Percentiles rank a stretch among this genome's conserved stretches.
Evolutionary conservation across 1,140 invertebrate genomes (phyloP).

Genomic region (Halyomorpha halys): DNA sequence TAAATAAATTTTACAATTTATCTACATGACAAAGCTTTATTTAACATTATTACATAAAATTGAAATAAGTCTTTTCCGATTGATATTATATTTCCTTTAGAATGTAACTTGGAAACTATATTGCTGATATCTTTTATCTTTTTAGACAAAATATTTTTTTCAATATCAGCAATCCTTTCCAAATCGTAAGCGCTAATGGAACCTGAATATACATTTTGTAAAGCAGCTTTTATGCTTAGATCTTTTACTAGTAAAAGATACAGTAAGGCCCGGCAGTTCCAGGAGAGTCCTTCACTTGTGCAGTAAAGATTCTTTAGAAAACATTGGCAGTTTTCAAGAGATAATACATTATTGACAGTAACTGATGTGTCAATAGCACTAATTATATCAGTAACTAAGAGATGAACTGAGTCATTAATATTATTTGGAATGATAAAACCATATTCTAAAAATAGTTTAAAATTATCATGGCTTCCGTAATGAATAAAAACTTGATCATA

Average conservation of each 20-base stretch:
- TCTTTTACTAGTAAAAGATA: slow-evolving; percentile 32
- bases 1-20: too few species aligned
- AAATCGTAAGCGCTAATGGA: too few species aligned
- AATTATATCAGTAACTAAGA: slow-evolving; percentile 19
- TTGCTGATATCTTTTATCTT: too few species aligned
- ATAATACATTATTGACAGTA: slow-evolving; percentile 28
- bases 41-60: too few species aligned
- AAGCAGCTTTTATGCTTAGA: too few species aligned
- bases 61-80: too few species aligned
- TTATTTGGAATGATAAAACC: slow-evolving; percentile 33
- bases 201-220: too few species aligned
- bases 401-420: slow-evolving; percentile 29
- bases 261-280: slow-evolving; percentile 38
- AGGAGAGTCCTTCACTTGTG: slow-evolving; percentile 44
- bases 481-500: slow-evolving; percentile 33
- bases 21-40: too few species aligned
- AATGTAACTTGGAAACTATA: too few species aligned
- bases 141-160: too few species aligned
- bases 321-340: slow-evolving; percentile 38
- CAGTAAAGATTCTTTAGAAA: slow-evolving; percentile 44
- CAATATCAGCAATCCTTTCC: too few species aligned
- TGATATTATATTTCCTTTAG: too few species aligned
- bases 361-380: neutral
- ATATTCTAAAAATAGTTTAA: slow-evolving; percentile 33
- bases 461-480: slow-evolving; percentile 33